phyloP scores from a whole-genome alignment of 1,140 invertebrate genomes.

The Pseudomyrmex sp. region DNA sequence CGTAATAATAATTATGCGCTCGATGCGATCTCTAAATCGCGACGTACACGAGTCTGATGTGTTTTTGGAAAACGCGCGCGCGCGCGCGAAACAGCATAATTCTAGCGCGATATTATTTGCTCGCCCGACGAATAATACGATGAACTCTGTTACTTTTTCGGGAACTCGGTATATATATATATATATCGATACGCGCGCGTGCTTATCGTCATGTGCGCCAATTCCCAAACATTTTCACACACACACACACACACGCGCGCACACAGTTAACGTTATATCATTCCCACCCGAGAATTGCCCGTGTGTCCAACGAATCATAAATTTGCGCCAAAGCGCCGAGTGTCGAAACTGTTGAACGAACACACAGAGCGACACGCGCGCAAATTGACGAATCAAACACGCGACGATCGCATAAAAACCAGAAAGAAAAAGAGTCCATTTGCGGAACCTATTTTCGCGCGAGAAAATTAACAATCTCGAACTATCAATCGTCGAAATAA shows the following conservation, averaged over 20 bases:
- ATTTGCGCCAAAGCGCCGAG: conserved; percentile 1
- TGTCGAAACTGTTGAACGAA: background rate
- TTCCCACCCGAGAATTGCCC: background rate
- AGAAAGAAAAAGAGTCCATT: conserved; percentile 9
- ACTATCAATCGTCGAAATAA: conserved; percentile 19
- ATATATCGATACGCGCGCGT: background rate
- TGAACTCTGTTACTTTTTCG: conserved; percentile 24
- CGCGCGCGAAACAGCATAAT: conserved; percentile 4
- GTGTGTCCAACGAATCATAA: background rate
- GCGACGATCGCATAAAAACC: background rate
- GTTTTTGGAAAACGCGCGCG: background rate
- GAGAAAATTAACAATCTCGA: conserved; percentile 7
- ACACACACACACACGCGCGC: no score
- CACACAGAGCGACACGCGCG: background rate
- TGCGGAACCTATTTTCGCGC: background rate
- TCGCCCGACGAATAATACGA: conserved; percentile 9
- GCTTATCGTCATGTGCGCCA: background rate
- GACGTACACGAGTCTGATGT: background rate
- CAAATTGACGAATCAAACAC: background rate
- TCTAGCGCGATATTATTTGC: conserved; percentile 24
- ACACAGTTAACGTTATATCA: background rate
- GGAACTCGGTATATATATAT: background rate
- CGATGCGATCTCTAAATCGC: conserved; percentile 25
- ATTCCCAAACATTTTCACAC: conserved; percentile 25
- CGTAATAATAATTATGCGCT: conserved; percentile 40